These are phyloP conservation scores for Crotophaga sulcirostris DNA, from an alignment of 2,113 vertebrate species.

Conservation along the genomic window DNA sequence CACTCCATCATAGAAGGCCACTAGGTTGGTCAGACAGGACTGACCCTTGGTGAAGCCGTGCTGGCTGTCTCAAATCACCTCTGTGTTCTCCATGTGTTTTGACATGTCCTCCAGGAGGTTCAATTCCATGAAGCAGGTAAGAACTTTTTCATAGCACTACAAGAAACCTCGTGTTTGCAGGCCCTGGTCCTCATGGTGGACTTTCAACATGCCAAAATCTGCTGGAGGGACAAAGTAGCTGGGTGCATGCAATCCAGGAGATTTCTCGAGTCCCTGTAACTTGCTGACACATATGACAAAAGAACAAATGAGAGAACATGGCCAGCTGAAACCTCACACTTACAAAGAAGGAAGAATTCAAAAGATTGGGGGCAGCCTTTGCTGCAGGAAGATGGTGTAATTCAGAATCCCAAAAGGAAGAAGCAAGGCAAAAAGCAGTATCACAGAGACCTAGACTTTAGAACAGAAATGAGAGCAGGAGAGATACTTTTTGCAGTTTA, in stretches of 20 bases:
- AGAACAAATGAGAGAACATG: background rate
- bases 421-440: background rate
- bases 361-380: background rate
- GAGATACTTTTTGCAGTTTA: background rate
- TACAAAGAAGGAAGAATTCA: background rate
- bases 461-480: background rate
- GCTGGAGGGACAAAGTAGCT: background rate
- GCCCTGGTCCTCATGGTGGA: background rate
- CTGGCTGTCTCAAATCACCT: background rate
- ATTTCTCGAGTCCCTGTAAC: background rate
- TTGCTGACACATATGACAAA: background rate
- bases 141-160: background rate
- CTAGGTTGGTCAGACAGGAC: background rate
- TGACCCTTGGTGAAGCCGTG: background rate
- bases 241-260: background rate
- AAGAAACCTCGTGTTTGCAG: background rate
- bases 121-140: background rate
- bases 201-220: background rate
- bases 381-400: background rate
- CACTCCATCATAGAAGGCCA: background rate
- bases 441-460: background rate
- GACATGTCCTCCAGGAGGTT: background rate
- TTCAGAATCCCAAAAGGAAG: background rate
- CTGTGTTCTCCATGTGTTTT: background rate
- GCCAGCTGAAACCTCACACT: background rate